phyloP scores from a whole-genome alignment of 2,113 vertebrate genomes.

The Neogale vison region DNA sequence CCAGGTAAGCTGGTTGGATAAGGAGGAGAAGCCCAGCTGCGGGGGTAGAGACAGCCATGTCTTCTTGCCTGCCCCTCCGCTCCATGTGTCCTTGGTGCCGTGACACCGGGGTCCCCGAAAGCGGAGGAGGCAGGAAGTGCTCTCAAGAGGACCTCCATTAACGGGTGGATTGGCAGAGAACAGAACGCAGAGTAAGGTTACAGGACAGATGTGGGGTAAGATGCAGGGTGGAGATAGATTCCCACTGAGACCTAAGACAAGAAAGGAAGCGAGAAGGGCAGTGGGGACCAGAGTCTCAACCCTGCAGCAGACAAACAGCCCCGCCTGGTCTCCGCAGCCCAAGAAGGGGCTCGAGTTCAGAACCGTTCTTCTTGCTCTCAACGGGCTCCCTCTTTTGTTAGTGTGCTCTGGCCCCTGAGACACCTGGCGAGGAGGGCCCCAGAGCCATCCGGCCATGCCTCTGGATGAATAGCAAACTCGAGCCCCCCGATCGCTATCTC shows the following conservation, averaged over 20 bases:
- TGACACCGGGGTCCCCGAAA: neutral
- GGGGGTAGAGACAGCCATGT: neutral
- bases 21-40: neutral
- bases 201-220: slow-evolving; percentile 20
- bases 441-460: neutral
- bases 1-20: slow-evolving; percentile 87
- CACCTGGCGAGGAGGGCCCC: slow-evolving; percentile 37
- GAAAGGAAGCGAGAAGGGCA: neutral
- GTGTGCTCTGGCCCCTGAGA: neutral
- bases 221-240: neutral
- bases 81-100: accelerated
- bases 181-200: slow-evolving; percentile 39
- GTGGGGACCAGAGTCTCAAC: slow-evolving; percentile 7
- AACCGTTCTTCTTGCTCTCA: neutral
- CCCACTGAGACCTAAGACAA: neutral
- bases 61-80: neutral
- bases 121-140: neutral
- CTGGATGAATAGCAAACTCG: slow-evolving; percentile 54
- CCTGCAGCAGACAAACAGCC: neutral
- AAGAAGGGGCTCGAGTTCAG: neutral
- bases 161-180: neutral
- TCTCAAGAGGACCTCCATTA: neutral
- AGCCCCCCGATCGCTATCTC: slow-evolving; percentile 60
- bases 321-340: neutral
- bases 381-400: slow-evolving; percentile 24